A percentile compares a stretch with the other conserved stretches of the same genome.
phyloP scores from a whole-genome alignment of 2,888 invertebrate species.

The Cosmorhoe ocellata region DNA sequence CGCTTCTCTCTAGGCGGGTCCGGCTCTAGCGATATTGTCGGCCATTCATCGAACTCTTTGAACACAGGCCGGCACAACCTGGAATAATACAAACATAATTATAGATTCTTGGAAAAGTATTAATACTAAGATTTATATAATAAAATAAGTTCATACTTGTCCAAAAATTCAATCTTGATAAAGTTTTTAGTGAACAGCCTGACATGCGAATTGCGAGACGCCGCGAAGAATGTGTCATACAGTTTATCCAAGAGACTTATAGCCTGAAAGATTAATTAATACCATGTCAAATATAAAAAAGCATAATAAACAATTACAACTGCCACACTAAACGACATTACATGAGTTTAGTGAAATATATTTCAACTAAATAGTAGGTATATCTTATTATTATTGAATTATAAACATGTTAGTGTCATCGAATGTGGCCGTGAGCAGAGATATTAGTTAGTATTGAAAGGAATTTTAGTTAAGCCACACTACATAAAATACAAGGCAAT shows the following conservation, averaged over 20 bases:
- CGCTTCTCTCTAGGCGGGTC: constrained; percentile 65
- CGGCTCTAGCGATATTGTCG: constrained; percentile 75
- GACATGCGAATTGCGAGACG: constrained; percentile 81
- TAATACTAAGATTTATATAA: constrained; percentile 15
- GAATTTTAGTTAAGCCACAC: constrained; percentile 26
- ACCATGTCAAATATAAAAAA: constrained; percentile 61
- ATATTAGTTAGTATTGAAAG: constrained; percentile 33
- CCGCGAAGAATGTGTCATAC: constrained; percentile 79
- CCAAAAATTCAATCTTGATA: constrained; percentile 88
- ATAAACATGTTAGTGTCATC: background rate
- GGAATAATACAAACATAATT: constrained; percentile 45
- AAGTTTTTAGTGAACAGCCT: constrained; percentile 85
- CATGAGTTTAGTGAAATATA: background rate
- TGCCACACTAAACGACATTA: constrained; percentile 5
- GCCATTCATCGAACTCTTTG: constrained; percentile 85
- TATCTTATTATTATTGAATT: too few species aligned
- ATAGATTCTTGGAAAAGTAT: constrained; percentile 28
- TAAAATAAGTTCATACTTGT: constrained; percentile 76
- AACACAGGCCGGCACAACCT: constrained; percentile 84
- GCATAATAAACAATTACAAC: constrained; percentile 29
- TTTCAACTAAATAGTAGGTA: too few species aligned
- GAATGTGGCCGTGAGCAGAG: constrained; percentile 14
- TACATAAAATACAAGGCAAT: background rate
- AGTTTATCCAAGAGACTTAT: constrained; percentile 86
- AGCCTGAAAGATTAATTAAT: constrained; percentile 81